These are phyloP conservation scores for Sardina pilchardus DNA, from an alignment of 2,113 vertebrate genomes.

Conservation along the genomic window DNA sequence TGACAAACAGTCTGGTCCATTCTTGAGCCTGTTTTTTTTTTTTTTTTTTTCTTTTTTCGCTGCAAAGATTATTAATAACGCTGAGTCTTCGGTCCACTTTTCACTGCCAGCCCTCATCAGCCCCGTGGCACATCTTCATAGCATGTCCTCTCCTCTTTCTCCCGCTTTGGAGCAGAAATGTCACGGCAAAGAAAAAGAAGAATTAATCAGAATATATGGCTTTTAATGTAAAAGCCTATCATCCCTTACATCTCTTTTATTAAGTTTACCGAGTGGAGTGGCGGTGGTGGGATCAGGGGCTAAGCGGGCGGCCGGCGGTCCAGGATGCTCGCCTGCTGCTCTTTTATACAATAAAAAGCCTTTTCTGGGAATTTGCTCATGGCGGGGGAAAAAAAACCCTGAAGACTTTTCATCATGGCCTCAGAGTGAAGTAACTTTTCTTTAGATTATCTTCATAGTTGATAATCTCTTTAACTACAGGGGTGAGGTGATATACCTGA, in stretches of 20 bases:
- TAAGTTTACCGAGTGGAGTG: slow-evolving; percentile 80
- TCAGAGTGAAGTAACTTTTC: slow-evolving; percentile 69
- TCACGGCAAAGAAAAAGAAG: slow-evolving; percentile 62
- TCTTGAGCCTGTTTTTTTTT: background rate
- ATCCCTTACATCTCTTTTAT: slow-evolving; percentile 77
- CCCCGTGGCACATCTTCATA: slow-evolving; percentile 50
- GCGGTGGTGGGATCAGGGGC: slow-evolving; percentile 74
- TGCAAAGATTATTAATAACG: slow-evolving; percentile 7
- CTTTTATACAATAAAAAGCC: slow-evolving; percentile 80
- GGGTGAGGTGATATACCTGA: slow-evolving; percentile 66
- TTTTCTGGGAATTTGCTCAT: slow-evolving; percentile 78
- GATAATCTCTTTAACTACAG: slow-evolving; percentile 81
- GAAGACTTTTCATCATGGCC: slow-evolving; percentile 65
- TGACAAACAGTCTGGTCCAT: background rate
- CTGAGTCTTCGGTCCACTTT: slow-evolving; percentile 5
- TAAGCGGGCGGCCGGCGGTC: slow-evolving; percentile 62
- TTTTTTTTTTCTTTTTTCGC: too few relatives aligned
- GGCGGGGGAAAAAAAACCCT: slow-evolving; percentile 44
- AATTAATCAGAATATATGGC: slow-evolving; percentile 91
- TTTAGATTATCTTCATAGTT: slow-evolving; percentile 75
- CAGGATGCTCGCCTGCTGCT: slow-evolving; percentile 54
- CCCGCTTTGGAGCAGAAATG: slow-evolving; percentile 48
- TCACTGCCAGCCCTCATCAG: slow-evolving; percentile 33
- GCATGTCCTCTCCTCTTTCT: slow-evolving; percentile 45
- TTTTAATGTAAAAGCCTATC: slow-evolving; percentile 78